A percentile compares a stretch with the other conserved stretches of the same genome.
phyloP scores from a whole-genome alignment of 2,113 vertebrate genomes.

The Bucco capensis region DNA sequence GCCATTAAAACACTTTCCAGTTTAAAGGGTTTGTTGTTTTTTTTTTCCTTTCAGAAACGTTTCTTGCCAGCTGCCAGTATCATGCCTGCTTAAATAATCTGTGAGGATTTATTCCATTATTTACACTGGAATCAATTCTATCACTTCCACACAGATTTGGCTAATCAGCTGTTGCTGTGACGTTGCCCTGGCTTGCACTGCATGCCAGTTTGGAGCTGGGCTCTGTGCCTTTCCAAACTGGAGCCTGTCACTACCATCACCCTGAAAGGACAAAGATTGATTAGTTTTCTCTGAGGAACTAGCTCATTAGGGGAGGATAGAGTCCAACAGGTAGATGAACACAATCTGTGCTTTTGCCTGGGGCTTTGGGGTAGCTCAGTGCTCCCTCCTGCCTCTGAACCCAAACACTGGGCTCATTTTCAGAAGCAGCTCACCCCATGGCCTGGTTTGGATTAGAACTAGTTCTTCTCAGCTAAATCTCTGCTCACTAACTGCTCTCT shows the following conservation, averaged over 20 bases:
- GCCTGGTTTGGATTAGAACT: too few relatives aligned
- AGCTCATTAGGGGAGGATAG: background rate
- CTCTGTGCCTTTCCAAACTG: background rate
- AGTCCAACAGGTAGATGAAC: background rate
- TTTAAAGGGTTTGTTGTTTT: background rate
- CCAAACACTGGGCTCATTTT: background rate
- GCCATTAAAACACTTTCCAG: background rate
- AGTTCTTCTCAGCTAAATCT: too few relatives aligned
- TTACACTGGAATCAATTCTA: background rate
- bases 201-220: background rate
- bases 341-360: background rate
- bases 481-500: too few relatives aligned
- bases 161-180: background rate
- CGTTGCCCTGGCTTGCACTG: background rate
- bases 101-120: background rate
- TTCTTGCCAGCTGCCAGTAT: background rate
- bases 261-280: background rate
- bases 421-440: background rate
- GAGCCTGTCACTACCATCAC: background rate
- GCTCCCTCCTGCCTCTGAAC: background rate
- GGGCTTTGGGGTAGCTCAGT: background rate
- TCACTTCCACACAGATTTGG: background rate
- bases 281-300: background rate
- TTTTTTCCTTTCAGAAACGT: background rate
- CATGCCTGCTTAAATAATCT: constrained; percentile 5